phyloP scores from a whole-genome alignment of 2,797 vertebrate species.

The Malacoctenus gilli region DNA sequence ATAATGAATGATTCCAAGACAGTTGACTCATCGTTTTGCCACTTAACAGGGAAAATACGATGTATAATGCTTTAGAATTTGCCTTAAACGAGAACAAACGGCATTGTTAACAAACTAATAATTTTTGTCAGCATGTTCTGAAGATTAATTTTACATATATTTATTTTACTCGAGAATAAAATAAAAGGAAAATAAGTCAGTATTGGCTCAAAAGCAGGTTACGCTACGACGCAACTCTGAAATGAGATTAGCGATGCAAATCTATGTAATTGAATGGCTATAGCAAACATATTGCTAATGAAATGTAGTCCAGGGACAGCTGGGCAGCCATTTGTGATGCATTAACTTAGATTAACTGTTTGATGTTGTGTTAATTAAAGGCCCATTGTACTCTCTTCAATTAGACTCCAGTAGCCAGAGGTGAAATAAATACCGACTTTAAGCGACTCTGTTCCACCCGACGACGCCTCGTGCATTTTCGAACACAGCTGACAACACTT shows the following conservation, averaged over 20 bases:
- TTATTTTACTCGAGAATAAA: too few relatives aligned
- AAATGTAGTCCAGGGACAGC: conserved; percentile 56
- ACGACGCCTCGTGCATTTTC: conserved; percentile 27
- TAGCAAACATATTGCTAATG: conserved; percentile 49
- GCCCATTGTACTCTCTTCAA: conserved; percentile 64
- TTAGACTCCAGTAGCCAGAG: conserved; percentile 56
- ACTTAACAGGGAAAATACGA: background rate
- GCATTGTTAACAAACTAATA: too few relatives aligned
- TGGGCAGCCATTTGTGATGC: conserved; percentile 59
- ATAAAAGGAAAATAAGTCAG: conserved; percentile 27
- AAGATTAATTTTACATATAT: too few relatives aligned
- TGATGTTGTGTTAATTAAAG: conserved; percentile 62
- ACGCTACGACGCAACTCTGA: conserved; percentile 24
- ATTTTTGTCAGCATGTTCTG: too few relatives aligned
- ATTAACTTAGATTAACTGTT: conserved; percentile 61
- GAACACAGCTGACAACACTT: conserved; percentile 17
- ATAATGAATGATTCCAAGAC: background rate
- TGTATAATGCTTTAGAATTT: too few relatives aligned
- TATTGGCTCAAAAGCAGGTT: conserved; percentile 23
- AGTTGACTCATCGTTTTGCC: background rate
- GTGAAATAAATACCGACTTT: conserved; percentile 60
- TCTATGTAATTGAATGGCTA: conserved; percentile 52
- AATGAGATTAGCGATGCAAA: conserved; percentile 41
- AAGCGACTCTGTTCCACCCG: conserved; percentile 17
- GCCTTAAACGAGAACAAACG: too few relatives aligned